phyloP scores from a whole-genome alignment of 2,888 invertebrate genomes.

The Ceraclea dissimilis region DNA sequence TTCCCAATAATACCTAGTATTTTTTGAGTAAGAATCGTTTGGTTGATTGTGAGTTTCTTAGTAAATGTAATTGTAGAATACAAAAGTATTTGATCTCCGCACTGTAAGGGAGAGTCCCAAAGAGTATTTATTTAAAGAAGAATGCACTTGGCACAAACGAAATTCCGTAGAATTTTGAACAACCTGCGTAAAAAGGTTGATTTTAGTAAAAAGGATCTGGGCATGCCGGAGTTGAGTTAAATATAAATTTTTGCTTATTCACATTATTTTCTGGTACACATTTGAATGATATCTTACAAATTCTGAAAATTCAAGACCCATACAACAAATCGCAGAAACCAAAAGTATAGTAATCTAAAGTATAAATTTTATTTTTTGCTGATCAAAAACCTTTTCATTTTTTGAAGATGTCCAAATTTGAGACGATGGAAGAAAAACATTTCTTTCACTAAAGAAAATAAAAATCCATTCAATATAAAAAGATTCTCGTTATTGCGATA shows the following conservation, averaged over 20 bases:
- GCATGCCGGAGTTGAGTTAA: too few species aligned
- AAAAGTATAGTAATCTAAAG: background rate
- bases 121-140: background rate
- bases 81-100: too few species aligned
- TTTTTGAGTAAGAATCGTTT: too few species aligned
- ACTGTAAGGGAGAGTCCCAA: too few species aligned
- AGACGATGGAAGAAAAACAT: background rate
- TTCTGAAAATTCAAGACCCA: background rate
- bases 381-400: slow-evolving; percentile 1
- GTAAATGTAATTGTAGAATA: too few species aligned
- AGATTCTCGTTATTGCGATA: too few species aligned
- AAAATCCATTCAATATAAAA: too few species aligned
- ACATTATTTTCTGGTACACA: background rate
- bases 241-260: background rate
- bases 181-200: background rate
- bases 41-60: too few species aligned
- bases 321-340: background rate
- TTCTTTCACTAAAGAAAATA: too few species aligned
- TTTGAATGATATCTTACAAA: background rate
- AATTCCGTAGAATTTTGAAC: background rate
- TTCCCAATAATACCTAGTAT: too few species aligned
- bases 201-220: background rate
- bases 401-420: background rate
- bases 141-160: background rate
- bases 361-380: background rate